phyloP scores from a whole-genome alignment of 2,797 vertebrate species.

The Chaetophractus vellerosus region DNA sequence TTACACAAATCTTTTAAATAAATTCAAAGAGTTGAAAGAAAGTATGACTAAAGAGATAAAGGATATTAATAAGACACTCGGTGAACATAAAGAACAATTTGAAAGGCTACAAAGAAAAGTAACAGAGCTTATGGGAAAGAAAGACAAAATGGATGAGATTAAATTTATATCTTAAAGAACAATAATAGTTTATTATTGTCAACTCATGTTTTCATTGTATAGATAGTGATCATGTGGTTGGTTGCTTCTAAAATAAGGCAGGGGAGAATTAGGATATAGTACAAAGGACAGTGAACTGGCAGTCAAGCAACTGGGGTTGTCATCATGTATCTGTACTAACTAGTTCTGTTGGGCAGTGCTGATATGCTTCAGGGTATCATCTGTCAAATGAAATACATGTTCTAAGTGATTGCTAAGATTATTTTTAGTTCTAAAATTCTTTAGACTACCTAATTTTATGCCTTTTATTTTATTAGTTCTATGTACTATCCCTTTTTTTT shows the following conservation, averaged over 20 bases:
- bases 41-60: no score
- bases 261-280: slow-evolving; percentile 30
- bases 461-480: slow-evolving; percentile 12
- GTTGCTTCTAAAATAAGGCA: slow-evolving; percentile 53
- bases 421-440: slow-evolving; percentile 51
- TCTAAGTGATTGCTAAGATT: slow-evolving; percentile 19
- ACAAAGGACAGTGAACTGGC: background rate
- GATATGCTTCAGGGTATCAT: background rate
- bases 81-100: no score
- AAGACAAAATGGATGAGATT: no score
- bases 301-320: background rate
- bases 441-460: slow-evolving; percentile 34
- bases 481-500: background rate
- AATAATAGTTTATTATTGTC: background rate
- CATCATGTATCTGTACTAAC: background rate
- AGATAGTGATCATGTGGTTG: background rate
- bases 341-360: background rate
- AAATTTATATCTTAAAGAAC: background rate
- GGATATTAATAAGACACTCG: no score
- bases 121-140: no score
- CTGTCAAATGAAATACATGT: slow-evolving; percentile 5
- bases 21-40: no score
- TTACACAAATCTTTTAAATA: no score
- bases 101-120: no score
- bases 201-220: slow-evolving; percentile 25